Evolutionary conservation across 2,888 invertebrate genomes (phyloP).

Genomic region (Nomada ferruginata): DNA sequence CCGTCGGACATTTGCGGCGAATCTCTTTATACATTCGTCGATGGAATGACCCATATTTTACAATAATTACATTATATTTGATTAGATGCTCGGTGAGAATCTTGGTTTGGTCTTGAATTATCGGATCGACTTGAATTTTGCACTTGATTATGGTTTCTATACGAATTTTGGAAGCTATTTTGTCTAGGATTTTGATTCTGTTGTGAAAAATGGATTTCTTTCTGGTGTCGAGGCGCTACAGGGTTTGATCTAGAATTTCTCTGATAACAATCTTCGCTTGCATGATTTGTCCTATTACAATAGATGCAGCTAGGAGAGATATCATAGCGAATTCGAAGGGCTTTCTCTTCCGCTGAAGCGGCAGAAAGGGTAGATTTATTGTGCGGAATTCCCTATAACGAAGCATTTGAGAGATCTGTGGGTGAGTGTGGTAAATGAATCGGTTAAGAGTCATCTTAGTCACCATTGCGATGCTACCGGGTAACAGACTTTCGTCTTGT

Average conservation of each 20-base stretch:
- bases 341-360: constrained; percentile 28
- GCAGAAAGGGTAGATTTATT: constrained; percentile 23
- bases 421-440: constrained; percentile 23
- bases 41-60: constrained; percentile 28
- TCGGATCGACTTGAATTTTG: not conserved
- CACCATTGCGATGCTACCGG: constrained; percentile 7
- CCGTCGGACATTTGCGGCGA: constrained; percentile 3
- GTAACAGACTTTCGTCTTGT: not conserved
- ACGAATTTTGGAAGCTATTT: not conserved
- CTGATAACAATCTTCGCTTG: no score
- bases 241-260: no score
- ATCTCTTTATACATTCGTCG: constrained; percentile 26
- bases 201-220: constrained; percentile 12
- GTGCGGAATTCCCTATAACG: constrained; percentile 24
- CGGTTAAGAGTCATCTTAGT: constrained; percentile 15
- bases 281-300: not conserved
- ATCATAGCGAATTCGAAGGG: constrained; percentile 19
- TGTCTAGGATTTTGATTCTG: not conserved
- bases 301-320: not conserved
- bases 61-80: constrained; percentile 23
- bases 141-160: not conserved
- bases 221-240: not conserved
- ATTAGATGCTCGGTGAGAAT: not conserved
- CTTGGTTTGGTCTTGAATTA: not conserved
- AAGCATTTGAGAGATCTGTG: constrained; percentile 31